A percentile compares a stretch with the other conserved stretches of the same genome.
Evolutionary conservation across 2,797 vertebrate species (phyloP).

Genomic region (Mionectes olivaceus): DNA sequence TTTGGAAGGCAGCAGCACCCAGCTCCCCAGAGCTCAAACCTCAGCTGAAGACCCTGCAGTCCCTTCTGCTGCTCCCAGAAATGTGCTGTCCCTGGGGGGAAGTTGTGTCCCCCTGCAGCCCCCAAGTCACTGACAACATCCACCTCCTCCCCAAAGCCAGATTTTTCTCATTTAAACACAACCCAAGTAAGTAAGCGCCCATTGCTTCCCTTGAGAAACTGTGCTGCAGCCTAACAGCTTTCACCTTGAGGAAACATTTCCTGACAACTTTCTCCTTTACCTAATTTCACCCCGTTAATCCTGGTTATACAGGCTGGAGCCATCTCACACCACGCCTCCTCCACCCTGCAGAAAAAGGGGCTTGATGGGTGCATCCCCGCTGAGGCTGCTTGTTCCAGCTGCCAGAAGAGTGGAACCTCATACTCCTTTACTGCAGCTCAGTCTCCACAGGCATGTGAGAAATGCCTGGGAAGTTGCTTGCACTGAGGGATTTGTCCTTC

Average conservation of each 20-base stretch:
- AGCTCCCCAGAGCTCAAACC: not conserved
- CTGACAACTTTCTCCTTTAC: conserved; percentile 7
- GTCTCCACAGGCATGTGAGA: not conserved
- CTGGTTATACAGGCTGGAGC: not conserved
- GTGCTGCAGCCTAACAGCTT: not conserved
- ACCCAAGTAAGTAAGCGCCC: fast-evolving
- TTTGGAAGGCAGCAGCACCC: not conserved
- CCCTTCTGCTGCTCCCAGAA: not conserved
- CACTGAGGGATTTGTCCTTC: not conserved
- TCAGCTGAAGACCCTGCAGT: not conserved
- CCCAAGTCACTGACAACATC: not conserved
- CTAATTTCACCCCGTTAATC: conserved; percentile 54
- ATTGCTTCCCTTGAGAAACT: not conserved
- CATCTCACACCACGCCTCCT: not conserved
- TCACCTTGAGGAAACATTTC: conserved; percentile 35
- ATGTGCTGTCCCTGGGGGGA: not conserved
- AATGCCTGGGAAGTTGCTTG: not conserved
- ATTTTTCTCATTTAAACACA: not conserved
- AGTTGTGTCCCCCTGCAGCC: not conserved
- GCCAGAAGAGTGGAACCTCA: not conserved
- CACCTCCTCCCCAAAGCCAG: not conserved
- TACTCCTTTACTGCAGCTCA: not conserved
- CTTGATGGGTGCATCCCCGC: not conserved
- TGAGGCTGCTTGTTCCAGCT: not conserved
- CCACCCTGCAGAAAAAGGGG: not conserved